Conservation (phyloP, 1,140 invertebrate species). For the Spodoptera frugiperda region DNA sequence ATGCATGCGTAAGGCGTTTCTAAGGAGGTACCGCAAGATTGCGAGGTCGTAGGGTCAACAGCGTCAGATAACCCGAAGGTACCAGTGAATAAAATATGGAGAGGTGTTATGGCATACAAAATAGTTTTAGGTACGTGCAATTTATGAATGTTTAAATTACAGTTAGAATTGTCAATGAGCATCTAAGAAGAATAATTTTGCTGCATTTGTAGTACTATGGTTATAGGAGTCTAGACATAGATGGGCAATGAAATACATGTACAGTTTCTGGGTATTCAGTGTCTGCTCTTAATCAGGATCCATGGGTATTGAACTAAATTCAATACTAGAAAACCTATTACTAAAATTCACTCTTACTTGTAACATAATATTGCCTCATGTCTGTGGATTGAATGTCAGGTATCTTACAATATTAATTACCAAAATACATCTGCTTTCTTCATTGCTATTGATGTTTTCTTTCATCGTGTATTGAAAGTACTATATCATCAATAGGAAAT, state of each 20-base stretch:
- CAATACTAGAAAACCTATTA: no score
- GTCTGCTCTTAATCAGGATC: no score
- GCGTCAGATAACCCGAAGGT: constrained; percentile 57
- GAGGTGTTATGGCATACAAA: constrained; percentile 55
- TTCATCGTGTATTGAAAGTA: not conserved
- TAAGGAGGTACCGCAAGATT: constrained; percentile 61
- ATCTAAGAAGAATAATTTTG: constrained; percentile 33
- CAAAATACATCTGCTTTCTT: constrained; percentile 3
- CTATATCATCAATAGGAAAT: not conserved
- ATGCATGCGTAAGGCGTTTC: constrained; percentile 60
- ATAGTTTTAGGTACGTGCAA: constrained; percentile 32
- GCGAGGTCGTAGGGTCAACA: constrained; percentile 63
- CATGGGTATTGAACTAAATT: no score
- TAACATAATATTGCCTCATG: no score
- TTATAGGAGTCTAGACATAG: not conserved
- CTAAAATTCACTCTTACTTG: no score
- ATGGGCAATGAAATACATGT: no score
- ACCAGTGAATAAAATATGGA: constrained; percentile 56
- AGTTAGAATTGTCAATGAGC: not conserved
- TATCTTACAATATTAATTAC: no score
- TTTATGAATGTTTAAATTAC: constrained; percentile 48
- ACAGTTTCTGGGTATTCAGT: no score
- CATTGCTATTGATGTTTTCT: constrained; percentile 10
- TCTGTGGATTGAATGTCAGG: no score
- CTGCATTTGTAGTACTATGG: constrained; percentile 6